Percentiles rank a stretch among this genome's conserved stretches.
Evolutionary conservation across 2,797 vertebrate species (phyloP).

Genomic region (Gymnothorax reevesii): DNA sequence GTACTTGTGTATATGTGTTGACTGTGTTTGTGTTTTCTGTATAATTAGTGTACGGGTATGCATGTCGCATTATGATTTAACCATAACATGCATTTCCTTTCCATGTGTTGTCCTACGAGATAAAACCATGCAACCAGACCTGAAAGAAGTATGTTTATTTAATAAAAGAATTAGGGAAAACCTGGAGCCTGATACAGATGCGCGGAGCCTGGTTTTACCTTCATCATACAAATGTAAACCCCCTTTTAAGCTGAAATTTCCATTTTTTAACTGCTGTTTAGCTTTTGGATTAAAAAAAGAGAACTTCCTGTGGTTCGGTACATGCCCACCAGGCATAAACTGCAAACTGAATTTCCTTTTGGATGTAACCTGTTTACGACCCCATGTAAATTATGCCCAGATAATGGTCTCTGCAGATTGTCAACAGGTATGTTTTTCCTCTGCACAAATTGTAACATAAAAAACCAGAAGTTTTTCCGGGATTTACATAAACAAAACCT

Average conservation of each 20-base stretch:
- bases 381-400: not conserved
- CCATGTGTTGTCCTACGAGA: not conserved
- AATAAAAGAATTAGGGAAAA: not conserved
- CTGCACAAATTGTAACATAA: not conserved
- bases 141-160: not conserved
- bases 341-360: not conserved
- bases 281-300: not conserved
- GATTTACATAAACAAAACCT: not conserved
- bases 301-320: not conserved
- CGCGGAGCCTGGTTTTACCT: not conserved
- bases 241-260: not conserved
- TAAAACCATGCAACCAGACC: not conserved
- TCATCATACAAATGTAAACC: not conserved
- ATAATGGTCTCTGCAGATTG: not conserved
- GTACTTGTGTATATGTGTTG: not conserved
- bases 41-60: slow-evolving; percentile 45
- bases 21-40: not conserved
- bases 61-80: not conserved
- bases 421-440: not conserved
- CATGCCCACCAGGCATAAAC: not conserved
- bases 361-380: not conserved
- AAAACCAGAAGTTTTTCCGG: not conserved
- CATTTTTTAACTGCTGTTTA: not conserved
- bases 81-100: not conserved
- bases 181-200: not conserved